Conservation (phyloP, 2,888 invertebrate species). For the Gymnocheta viridis region DNA sequence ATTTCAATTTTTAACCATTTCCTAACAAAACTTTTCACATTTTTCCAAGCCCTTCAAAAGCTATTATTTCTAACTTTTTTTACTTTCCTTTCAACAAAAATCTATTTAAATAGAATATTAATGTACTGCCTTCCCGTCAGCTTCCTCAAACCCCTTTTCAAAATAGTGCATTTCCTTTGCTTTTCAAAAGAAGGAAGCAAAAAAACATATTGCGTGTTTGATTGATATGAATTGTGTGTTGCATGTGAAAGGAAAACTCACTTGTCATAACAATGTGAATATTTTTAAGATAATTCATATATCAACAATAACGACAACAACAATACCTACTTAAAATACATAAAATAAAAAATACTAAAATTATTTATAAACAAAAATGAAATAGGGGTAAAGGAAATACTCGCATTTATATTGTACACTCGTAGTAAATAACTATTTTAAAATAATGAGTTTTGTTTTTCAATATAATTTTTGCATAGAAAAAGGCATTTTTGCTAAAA, state of each 20-base stretch:
- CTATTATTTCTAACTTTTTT: background rate
- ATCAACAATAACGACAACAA: conserved; percentile 21
- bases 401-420: background rate
- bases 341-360: background rate
- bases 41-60: background rate
- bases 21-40: background rate
- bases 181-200: background rate
- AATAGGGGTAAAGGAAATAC: background rate
- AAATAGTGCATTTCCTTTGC: background rate
- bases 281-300: conserved; percentile 8
- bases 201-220: conserved; percentile 27
- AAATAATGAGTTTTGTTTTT: background rate
- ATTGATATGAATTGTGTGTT: conserved; percentile 20
- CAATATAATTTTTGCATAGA: background rate
- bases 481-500: background rate
- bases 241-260: conserved; percentile 7
- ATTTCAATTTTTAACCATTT: background rate
- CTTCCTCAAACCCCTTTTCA: background rate
- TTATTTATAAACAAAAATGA: background rate
- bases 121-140: background rate
- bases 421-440: background rate
- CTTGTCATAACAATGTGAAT: background rate
- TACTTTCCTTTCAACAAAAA: background rate
- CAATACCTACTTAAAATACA: background rate
- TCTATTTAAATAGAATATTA: background rate